Evolutionary conservation across 2,113 vertebrate genomes (phyloP).

Genomic region (Caretta caretta): DNA sequence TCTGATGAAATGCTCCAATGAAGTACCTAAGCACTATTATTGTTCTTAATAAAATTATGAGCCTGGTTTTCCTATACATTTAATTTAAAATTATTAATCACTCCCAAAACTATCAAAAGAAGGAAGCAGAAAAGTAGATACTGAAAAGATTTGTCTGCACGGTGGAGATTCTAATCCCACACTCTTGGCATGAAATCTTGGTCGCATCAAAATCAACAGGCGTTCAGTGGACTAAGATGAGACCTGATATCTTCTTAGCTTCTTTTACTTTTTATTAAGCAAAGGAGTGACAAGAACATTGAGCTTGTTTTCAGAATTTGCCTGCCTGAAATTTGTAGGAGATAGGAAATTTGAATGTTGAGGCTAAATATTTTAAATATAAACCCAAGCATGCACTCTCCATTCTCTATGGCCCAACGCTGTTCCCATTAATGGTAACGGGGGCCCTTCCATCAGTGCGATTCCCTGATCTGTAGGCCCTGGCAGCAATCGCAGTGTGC

Average conservation of each 20-base stretch:
- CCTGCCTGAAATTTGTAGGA: background rate
- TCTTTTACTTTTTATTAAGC: background rate
- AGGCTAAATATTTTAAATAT: constrained; percentile 29
- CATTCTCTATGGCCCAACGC: constrained; percentile 45
- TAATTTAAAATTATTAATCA: background rate
- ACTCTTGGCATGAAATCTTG: background rate
- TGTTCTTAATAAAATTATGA: constrained; percentile 16
- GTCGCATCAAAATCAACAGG: background rate
- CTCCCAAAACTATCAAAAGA: constrained; percentile 11
- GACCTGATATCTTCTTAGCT: background rate
- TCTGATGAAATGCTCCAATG: background rate
- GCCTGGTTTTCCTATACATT: background rate
- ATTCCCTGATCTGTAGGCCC: constrained; percentile 23
- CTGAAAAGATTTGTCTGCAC: background rate
- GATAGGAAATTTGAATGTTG: constrained; percentile 8
- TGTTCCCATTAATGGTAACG: constrained; percentile 45
- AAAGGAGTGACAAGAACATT: background rate
- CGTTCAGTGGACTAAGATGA: background rate
- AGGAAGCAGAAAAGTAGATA: constrained; percentile 25
- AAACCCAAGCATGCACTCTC: constrained; percentile 14
- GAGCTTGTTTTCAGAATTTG: background rate
- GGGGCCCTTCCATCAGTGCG: constrained; percentile 39
- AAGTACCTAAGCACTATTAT: background rate
- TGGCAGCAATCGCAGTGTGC: constrained; percentile 59
- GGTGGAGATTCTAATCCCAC: background rate